Conservation (phyloP, 2,113 vertebrate species). For the Mixornis gularis region DNA sequence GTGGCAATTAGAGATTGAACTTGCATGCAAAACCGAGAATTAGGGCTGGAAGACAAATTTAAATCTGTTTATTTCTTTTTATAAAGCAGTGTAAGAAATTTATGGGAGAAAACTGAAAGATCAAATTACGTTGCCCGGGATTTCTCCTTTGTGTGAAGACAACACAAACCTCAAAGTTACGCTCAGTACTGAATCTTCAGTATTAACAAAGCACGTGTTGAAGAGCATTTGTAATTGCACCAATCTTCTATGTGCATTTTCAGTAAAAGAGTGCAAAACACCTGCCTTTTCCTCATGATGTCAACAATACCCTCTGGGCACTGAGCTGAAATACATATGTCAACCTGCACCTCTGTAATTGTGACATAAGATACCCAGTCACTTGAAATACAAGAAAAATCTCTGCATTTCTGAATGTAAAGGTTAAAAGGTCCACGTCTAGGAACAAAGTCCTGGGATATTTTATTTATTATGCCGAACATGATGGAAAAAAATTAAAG, state of each 20-base stretch:
- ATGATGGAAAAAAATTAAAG: background rate
- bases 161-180: background rate
- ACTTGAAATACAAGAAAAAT: slow-evolving; percentile 29
- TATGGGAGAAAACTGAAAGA: background rate
- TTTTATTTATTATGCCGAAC: background rate
- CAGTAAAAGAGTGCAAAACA: background rate
- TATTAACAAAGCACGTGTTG: background rate
- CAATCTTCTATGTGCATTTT: background rate
- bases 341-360: slow-evolving; percentile 29
- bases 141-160: background rate
- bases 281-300: background rate
- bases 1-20: background rate
- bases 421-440: background rate
- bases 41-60: background rate
- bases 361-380: slow-evolving; percentile 25
- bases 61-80: background rate
- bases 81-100: background rate
- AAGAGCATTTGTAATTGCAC: background rate
- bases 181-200: background rate
- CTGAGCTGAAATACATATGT: slow-evolving; percentile 4
- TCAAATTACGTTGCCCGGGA: background rate
- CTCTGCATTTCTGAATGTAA: background rate
- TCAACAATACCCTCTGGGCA: background rate
- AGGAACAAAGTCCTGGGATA: background rate
- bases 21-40: background rate